Conservation (phyloP, 2,797 vertebrate species). For the Mycteria americana region DNA sequence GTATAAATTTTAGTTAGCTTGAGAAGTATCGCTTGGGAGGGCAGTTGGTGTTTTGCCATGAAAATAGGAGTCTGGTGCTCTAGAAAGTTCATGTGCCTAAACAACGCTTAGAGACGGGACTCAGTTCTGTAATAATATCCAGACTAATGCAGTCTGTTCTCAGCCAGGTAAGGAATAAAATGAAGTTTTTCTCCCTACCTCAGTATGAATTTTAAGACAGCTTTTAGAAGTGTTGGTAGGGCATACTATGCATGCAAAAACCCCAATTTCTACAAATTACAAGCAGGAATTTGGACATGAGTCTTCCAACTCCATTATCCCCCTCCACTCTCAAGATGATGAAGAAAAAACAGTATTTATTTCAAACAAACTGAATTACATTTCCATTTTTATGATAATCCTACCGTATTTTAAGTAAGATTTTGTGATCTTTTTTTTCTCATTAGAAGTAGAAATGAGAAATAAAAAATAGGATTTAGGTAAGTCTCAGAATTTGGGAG, state of each 20-base stretch:
- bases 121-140: not conserved
- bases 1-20: slow-evolving; percentile 52
- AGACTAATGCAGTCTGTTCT: not conserved
- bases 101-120: not conserved
- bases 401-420: not conserved
- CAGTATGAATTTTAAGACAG: not conserved
- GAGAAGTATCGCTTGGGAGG: not conserved
- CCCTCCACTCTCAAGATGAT: not conserved
- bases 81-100: not conserved
- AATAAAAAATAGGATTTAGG: not conserved
- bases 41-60: slow-evolving; percentile 7
- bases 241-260: not conserved
- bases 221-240: not conserved
- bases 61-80: not conserved
- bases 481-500: not conserved
- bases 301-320: not conserved
- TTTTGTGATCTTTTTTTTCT: not conserved
- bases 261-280: not conserved
- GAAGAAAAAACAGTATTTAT: not conserved
- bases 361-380: not conserved
- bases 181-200: not conserved
- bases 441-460: not conserved
- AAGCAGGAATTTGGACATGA: not conserved
- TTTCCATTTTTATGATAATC: not conserved
- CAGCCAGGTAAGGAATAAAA: not conserved